These are phyloP conservation scores for Scaptomyza reducta DNA, from an alignment of 2,888 invertebrate species.

Conservation along the genomic window DNA sequence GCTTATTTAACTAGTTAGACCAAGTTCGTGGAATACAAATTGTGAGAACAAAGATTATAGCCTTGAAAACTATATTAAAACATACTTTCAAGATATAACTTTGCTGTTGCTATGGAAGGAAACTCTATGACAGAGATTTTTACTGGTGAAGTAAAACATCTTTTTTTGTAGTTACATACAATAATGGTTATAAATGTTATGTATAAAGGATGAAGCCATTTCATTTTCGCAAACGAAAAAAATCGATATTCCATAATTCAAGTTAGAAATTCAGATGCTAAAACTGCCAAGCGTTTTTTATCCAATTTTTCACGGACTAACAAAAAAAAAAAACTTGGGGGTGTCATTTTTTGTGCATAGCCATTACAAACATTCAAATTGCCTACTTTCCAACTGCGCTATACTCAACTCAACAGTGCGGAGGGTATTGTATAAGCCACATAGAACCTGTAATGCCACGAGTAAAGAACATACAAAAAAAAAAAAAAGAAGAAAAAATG, in stretches of 20 bases:
- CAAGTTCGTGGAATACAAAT: too few relatives aligned
- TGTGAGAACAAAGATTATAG: too few relatives aligned
- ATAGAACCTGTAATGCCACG: conserved; percentile 7
- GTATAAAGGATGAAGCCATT: conserved; percentile 25
- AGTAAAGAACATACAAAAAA: conserved; percentile 35
- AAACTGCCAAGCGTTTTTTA: conserved; percentile 74
- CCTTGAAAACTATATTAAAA: too few relatives aligned
- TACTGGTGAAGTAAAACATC: conserved; percentile 1
- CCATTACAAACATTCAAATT: conserved; percentile 18
- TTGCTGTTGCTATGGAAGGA: too few relatives aligned
- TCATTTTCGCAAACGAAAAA: conserved; percentile 67
- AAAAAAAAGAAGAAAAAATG: conserved; percentile 50
- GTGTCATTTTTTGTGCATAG: conserved; percentile 55
- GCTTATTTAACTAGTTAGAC: too few relatives aligned
- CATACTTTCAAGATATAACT: too few relatives aligned
- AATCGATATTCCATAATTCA: conserved; percentile 79
- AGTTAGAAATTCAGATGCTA: conserved; percentile 75
- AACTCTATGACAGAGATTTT: background rate
- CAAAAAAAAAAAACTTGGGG: conserved; percentile 59
- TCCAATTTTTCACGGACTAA: conserved; percentile 72
- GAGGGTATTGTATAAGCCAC: conserved; percentile 45
- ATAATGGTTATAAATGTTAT: background rate
- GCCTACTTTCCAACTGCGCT: conserved; percentile 16
- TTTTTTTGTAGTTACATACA: conserved; percentile 10
- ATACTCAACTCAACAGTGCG: background rate